Base-by-base conservation (phyloP, 2,797 vertebrate species). In the Cottoperca gobio region DNA sequence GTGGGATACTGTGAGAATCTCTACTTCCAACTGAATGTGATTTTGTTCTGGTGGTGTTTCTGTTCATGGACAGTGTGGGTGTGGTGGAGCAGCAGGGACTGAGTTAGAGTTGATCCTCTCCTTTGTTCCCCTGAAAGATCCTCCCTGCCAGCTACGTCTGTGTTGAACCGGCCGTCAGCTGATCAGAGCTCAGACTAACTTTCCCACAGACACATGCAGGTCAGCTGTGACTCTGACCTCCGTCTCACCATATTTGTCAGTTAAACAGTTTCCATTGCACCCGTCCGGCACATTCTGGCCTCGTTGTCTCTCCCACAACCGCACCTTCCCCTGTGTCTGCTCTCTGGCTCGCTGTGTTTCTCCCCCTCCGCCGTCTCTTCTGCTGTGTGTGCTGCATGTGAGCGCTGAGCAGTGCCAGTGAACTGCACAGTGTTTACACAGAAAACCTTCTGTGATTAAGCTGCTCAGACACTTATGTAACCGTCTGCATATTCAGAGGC, bases 391-490 rank as follows among this genome's bases (percentile, higher is more conserved):
- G 86, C 81, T 73, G 73, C 63, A 59, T 76, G 76, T 79, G 86
- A 85, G 81, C 60, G 24, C 13, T n/a, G 80, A 89, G 55, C 70
- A 87, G n/a, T 84, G 85, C 86, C 87, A 84, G 81, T 81, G 83
- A 90, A 90, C 85, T 52, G 79, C 78, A 61, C 75, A 81, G 78
- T 88, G 83, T 92, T 89, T 92, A 83, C 82, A 85, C 83, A 80
- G 89, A 81, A 90, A 91, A 53, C 46, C 78, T 64, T 75, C 28
- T 63, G 84, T 39, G 84, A 89, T 85, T 78, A 76, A 68, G 68
- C 76, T 72, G 62, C 75, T 73, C 85, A 86, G 87, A 87, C 86
- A 37, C 79, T 92, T 91, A 91, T 69, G 82, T 88, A 90, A 88
- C 81, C 86, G 85, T 85, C 87, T 86, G 76, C 76, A n/a, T n/a